Conservation (phyloP, 1,140 invertebrate species). For the Conus ventricosus region DNA sequence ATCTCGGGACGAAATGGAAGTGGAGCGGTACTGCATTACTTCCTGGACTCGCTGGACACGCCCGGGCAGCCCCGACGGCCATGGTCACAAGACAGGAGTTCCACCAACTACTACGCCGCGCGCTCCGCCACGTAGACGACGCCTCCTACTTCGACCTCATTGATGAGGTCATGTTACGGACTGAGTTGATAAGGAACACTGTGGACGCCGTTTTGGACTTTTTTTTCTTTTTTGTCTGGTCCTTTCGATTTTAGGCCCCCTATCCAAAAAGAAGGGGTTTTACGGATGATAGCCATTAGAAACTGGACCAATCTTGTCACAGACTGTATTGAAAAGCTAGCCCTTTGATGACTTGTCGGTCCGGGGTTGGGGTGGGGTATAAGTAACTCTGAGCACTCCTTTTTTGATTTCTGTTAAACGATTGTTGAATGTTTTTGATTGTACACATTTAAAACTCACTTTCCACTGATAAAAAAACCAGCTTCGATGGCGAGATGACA, state of each 20-base stretch:
- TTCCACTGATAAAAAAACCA: too few species aligned
- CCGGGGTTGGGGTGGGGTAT: too few species aligned
- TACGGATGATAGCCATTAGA: neutral
- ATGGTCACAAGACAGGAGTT: constrained; percentile 90
- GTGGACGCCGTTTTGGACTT: too few species aligned
- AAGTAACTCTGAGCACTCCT: too few species aligned
- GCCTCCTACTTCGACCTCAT: constrained; percentile 96
- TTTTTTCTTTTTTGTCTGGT: too few species aligned
- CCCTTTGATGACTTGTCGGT: neutral
- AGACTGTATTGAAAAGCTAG: neutral
- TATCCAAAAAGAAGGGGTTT: neutral
- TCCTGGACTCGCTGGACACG: constrained; percentile 91
- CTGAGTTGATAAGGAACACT: constrained; percentile 23
- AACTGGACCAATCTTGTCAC: too few species aligned
- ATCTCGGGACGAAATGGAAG: constrained; percentile 91
- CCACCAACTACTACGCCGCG: constrained; percentile 94
- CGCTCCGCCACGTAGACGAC: constrained; percentile 92
- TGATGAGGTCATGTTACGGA: constrained; percentile 83
- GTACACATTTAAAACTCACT: too few species aligned
- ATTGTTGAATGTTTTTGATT: too few species aligned
- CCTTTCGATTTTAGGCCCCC: neutral
- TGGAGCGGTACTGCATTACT: constrained; percentile 90
- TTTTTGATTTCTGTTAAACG: too few species aligned
- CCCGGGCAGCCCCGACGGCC: constrained; percentile 67
- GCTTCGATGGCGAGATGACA: too few species aligned